Evolutionary conservation across 2,888 invertebrate genomes (phyloP).

Genomic region (Rosalia funebris): DNA sequence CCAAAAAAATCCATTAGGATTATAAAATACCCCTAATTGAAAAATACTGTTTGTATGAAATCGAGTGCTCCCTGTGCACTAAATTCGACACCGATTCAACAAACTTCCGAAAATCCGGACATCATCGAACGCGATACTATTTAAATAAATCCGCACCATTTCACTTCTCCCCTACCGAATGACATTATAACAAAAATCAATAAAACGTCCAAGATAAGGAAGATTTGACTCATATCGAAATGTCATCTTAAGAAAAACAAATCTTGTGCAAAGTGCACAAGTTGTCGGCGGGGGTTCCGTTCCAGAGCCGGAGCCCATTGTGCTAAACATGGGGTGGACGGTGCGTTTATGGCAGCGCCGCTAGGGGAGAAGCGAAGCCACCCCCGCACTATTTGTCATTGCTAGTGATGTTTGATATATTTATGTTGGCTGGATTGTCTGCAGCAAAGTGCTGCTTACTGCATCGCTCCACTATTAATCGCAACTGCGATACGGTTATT

Average conservation of each 20-base stretch:
- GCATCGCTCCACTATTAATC: slow-evolving; percentile 55
- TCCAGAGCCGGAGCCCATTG: slow-evolving; percentile 40
- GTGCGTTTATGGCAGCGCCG: slow-evolving; percentile 16
- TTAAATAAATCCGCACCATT: slow-evolving; percentile 48
- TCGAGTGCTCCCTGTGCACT: slow-evolving; percentile 20
- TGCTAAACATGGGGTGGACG: slow-evolving; percentile 34
- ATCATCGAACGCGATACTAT: slow-evolving; percentile 40
- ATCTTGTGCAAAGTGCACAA: slow-evolving; percentile 58
- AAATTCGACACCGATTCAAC: slow-evolving; percentile 36
- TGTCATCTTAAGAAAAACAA: slow-evolving; percentile 63
- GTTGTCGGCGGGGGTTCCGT: slow-evolving; percentile 46
- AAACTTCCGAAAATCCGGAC: slow-evolving; percentile 44
- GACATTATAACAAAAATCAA: slow-evolving; percentile 30
- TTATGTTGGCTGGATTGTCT: slow-evolving; percentile 62
- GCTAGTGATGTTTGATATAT: slow-evolving; percentile 63
- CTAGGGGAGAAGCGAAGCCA: slow-evolving; percentile 37
- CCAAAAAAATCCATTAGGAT: slow-evolving; percentile 24
- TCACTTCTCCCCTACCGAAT: slow-evolving; percentile 29
- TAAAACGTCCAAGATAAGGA: slow-evolving; percentile 42
- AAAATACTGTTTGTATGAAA: slow-evolving; percentile 33
- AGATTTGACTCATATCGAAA: slow-evolving; percentile 60
- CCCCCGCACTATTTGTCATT: slow-evolving; percentile 63
- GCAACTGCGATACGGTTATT: slow-evolving; percentile 38
- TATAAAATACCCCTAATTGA: slow-evolving; percentile 32
- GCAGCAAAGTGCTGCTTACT: slow-evolving; percentile 57